Evolutionary conservation across 2,888 invertebrate species (phyloP), one percentile per base, ranked within the genome.

Genomic region (Ochropleura plecta): DNA sequence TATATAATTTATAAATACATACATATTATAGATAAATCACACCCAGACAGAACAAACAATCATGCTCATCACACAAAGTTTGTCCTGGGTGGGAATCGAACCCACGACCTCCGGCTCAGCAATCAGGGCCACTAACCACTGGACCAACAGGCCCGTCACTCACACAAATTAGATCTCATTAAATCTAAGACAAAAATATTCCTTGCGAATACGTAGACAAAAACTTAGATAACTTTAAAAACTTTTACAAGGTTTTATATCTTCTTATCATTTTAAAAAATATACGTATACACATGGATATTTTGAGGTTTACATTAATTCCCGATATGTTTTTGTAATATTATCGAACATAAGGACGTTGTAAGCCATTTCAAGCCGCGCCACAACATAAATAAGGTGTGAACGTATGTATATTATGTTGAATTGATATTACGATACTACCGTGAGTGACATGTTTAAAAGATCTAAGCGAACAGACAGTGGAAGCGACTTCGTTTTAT

Each of bases 241-340:
- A 16, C 10, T 44, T 71, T 30, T n/a, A 55, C n/a, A 12, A 69
- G 16, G 55, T 42, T 69, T 57, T 68, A 40, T 5, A 65, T 70
- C 44, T 42, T 8, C 20, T 59, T 69, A 69, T 40, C 7, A 30
- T 5, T 70, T n/a, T 46, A 7, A 57, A 14, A 10, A 55, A 55
- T n/a, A 40, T 53, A n/a, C n/a, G n/a, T n/a, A 30, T 30, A 30
- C 30, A 40, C 14, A 48, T 14, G n/a, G 9, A 20, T 51, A 55
- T 10, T 70, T 44, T 30, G n/a, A 6, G 49, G 30, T 73, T 51
- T 14, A 49, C 10, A 30, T 72, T n/a, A 55, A 46, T 46, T 55
- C 5, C 40, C 4, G 18, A 30, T 42, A 48, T 30, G 30, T 48
- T 57, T n/a, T 51, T 65, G 3, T 20, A 51, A 20, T 51, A 10